Percentiles rank a stretch among this genome's conserved stretches.
These are phyloP conservation scores for Xiphorhynchus elegans DNA, from an alignment of 2,113 vertebrate species.

Conservation along the genomic window DNA sequence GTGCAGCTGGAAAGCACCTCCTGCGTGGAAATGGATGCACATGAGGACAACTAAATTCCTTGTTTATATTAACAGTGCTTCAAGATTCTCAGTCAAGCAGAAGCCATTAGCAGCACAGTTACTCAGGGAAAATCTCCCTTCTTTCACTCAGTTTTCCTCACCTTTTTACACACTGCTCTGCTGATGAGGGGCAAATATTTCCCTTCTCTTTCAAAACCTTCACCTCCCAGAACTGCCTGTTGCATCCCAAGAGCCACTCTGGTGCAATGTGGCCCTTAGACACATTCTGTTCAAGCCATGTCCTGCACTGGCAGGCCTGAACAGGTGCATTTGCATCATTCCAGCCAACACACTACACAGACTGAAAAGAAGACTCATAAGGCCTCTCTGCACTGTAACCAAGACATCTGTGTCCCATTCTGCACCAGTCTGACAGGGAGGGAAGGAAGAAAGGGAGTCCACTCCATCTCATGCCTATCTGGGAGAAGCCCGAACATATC, in stretches of 20 bases:
- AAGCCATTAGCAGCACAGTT: background rate
- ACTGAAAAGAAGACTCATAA: background rate
- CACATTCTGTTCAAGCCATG: background rate
- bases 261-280: background rate
- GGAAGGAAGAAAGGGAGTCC: background rate
- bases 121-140: background rate
- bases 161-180: background rate
- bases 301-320: background rate
- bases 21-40: background rate
- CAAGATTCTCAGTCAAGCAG: constrained; percentile 1
- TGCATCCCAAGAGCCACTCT: background rate
- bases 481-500: background rate
- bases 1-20: constrained; percentile 2
- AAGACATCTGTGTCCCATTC: background rate
- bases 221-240: background rate
- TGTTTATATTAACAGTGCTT: background rate
- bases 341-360: background rate
- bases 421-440: background rate
- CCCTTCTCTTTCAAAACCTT: background rate
- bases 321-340: background rate
- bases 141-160: background rate
- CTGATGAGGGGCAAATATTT: fast-evolving
- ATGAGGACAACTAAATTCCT: background rate
- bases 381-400: background rate
- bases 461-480: background rate